These are phyloP conservation scores for Subacronicta megacephala DNA, from an alignment of 2,888 invertebrate species.

Conservation along the genomic window DNA sequence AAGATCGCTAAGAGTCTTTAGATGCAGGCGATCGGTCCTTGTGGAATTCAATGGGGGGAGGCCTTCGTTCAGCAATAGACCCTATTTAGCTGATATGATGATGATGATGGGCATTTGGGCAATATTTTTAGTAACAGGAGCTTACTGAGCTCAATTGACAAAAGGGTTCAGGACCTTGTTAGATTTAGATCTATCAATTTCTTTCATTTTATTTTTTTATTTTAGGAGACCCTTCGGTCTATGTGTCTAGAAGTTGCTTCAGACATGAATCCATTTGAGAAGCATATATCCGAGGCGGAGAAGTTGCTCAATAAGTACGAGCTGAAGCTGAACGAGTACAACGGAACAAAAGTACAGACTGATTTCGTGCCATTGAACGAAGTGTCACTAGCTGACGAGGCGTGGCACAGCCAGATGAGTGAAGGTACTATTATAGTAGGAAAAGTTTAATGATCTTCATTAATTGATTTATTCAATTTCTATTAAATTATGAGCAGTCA, in stretches of 20 bases:
- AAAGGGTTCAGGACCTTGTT: no score
- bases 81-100: no score
- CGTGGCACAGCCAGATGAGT: constrained; percentile 86
- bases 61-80: no score
- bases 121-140: no score
- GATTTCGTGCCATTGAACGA: constrained; percentile 82
- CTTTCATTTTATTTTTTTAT: not conserved
- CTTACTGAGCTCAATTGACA: no score
- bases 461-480: not conserved
- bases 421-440: constrained; percentile 68
- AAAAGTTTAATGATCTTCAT: not conserved
- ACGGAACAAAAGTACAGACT: constrained; percentile 74
- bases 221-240: constrained; percentile 75
- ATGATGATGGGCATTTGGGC: no score
- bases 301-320: constrained; percentile 89
- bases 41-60: no score
- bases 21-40: no score
- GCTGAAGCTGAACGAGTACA: constrained; percentile 87
- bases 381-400: constrained; percentile 84
- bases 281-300: constrained; percentile 85
- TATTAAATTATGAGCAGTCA: no score
- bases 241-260: constrained; percentile 76
- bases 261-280: constrained; percentile 76
- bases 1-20: no score
- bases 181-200: not conserved